A percentile compares a stretch with the other conserved stretches of the same genome.
Evolutionary conservation across 2,113 vertebrate genomes (phyloP).

Genomic region (Diglossa brunneiventris): DNA sequence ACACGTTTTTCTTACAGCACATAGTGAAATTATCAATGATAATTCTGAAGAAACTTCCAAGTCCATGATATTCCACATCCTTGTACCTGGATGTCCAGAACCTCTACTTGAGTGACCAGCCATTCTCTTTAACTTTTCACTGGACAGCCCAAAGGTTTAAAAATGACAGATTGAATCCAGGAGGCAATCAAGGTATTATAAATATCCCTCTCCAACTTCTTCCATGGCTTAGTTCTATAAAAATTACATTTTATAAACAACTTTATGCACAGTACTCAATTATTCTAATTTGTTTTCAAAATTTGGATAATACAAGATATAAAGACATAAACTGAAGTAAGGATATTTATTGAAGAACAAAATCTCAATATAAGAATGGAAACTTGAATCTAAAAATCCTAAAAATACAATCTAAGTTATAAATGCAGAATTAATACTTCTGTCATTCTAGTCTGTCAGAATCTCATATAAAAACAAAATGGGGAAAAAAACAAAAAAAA

Average conservation of each 20-base stretch:
- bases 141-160: slow-evolving; percentile 48
- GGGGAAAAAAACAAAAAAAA: neutral
- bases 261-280: neutral
- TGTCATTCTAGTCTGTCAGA: neutral
- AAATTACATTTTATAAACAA: slow-evolving; percentile 57
- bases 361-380: neutral
- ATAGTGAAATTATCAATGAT: slow-evolving; percentile 59
- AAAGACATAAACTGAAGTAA: neutral
- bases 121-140: slow-evolving; percentile 51
- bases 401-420: neutral
- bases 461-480: neutral
- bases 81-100: slow-evolving; percentile 52
- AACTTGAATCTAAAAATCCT: neutral
- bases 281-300: neutral
- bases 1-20: slow-evolving; percentile 31
- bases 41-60: slow-evolving; percentile 58
- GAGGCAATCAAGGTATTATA: slow-evolving; percentile 45
- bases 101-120: slow-evolving; percentile 51
- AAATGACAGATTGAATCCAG: slow-evolving; percentile 43
- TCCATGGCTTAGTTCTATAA: slow-evolving; percentile 63
- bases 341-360: neutral
- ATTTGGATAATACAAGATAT: neutral
- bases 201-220: slow-evolving; percentile 63
- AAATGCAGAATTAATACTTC: neutral
- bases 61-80: slow-evolving; percentile 44